phyloP scores from a whole-genome alignment of 1,140 invertebrate species.

The Anadara kagoshimensis region DNA sequence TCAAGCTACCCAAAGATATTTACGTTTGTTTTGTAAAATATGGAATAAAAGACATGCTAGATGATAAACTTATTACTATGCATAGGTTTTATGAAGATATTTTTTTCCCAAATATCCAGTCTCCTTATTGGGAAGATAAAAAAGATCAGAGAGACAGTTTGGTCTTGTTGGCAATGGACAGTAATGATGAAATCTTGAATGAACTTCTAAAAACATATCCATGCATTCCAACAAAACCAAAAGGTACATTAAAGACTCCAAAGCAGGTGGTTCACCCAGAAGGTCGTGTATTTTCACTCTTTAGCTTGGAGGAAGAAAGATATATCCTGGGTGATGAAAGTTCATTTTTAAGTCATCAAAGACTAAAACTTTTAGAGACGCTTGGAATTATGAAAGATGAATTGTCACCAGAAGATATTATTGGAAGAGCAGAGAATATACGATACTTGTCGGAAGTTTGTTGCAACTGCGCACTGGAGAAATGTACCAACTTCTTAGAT shows the following conservation, averaged over 20 bases:
- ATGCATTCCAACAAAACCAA: constrained; percentile 34
- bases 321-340: background rate
- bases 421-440: constrained; percentile 34
- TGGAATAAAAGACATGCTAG: background rate
- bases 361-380: background rate
- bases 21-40: background rate
- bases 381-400: constrained; percentile 40
- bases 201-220: constrained; percentile 25
- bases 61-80: background rate
- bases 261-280: constrained; percentile 26
- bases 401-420: constrained; percentile 25
- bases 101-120: constrained; percentile 3
- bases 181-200: constrained; percentile 15
- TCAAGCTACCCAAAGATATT: too few species aligned
- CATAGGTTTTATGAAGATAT: background rate
- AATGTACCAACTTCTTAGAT: constrained; percentile 15
- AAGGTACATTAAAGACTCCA: constrained; percentile 25
- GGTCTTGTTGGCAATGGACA: background rate
- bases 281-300: constrained; percentile 17
- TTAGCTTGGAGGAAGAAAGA: constrained; percentile 1
- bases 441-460: background rate
- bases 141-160: background rate
- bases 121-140: background rate
- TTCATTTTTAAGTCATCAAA: background rate
- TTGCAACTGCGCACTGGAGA: background rate